Percentiles rank a stretch among this genome's conserved stretches.
These are phyloP conservation scores for Amblyraja radiata DNA, from an alignment of 2,797 vertebrate genomes.

Conservation along the genomic window DNA sequence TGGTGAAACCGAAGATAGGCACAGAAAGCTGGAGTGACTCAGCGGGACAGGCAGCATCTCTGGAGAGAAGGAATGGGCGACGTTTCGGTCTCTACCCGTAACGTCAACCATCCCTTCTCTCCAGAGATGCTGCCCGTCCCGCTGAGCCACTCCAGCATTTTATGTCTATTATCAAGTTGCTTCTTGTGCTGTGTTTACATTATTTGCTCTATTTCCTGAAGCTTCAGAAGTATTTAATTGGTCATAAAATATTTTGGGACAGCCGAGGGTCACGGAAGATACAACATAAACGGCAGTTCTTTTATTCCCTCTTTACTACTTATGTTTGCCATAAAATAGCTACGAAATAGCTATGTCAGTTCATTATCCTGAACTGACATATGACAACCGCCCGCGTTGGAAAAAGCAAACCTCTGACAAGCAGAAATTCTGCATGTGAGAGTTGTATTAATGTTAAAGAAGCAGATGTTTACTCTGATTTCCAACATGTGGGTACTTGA, in stretches of 20 bases:
- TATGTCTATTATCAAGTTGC: no score
- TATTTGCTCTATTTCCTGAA: background rate
- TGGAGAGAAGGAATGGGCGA: no score
- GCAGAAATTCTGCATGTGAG: background rate
- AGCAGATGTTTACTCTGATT: slow-evolving; percentile 1
- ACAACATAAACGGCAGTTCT: background rate
- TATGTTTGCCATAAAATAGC: background rate
- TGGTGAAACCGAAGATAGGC: no score
- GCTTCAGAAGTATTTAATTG: background rate
- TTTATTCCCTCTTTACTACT: background rate
- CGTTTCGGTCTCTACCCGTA: no score
- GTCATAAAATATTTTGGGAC: background rate
- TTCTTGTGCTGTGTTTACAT: background rate
- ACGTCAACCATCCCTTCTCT: no score
- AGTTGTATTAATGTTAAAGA: background rate
- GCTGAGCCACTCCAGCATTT: no score
- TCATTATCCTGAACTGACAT: no score
- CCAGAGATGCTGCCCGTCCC: no score
- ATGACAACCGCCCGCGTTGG: no score
- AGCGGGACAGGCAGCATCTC: no score
- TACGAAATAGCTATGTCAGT: no score
- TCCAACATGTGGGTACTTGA: background rate
- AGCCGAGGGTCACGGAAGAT: background rate
- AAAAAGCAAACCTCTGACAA: background rate
- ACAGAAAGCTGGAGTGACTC: no score